phyloP scores from a whole-genome alignment of 92 coral and sea anemone species.

The Parazoanthus darwini region DNA sequence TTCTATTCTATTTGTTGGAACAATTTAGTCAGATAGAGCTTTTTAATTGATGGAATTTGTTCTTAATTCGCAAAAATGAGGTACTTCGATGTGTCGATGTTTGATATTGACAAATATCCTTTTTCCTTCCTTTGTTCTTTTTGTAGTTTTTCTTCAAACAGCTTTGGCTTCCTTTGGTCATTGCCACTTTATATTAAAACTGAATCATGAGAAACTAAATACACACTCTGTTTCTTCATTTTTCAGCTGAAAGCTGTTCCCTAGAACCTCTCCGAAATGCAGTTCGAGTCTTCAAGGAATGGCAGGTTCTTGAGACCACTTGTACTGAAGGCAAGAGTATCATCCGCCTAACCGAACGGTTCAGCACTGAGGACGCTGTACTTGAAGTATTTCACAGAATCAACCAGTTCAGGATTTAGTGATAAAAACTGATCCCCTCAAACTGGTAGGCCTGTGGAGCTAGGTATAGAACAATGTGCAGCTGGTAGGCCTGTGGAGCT shows the following conservation, averaged over 20 bases:
- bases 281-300: constrained; percentile 75
- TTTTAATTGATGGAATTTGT: too few relatives aligned
- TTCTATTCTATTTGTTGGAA: too few relatives aligned
- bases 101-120: too few relatives aligned
- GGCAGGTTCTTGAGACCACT: constrained; percentile 54
- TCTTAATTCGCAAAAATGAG: too few relatives aligned
- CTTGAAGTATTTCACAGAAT: constrained; percentile 70
- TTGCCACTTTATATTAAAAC: not conserved
- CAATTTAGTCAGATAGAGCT: too few relatives aligned
- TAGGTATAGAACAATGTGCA: not conserved
- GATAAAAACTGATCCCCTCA: not conserved
- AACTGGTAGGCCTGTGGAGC: not conserved
- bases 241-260: constrained; percentile 87
- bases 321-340: constrained; percentile 24
- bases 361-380: constrained; percentile 55
- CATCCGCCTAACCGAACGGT: constrained; percentile 60
- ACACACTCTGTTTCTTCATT: not conserved
- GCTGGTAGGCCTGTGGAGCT: not conserved
- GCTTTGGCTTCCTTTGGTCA: too few relatives aligned
- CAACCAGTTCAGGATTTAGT: constrained; percentile 62
- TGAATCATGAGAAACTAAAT: not conserved
- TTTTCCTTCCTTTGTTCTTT: too few relatives aligned
- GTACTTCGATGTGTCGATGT: too few relatives aligned
- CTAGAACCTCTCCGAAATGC: constrained; percentile 84
- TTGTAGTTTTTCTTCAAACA: too few relatives aligned